Evolutionary conservation across 2,113 vertebrate genomes (phyloP), one percentile per base, ranked within the genome.

Genomic region (Tetrao urogallus): DNA sequence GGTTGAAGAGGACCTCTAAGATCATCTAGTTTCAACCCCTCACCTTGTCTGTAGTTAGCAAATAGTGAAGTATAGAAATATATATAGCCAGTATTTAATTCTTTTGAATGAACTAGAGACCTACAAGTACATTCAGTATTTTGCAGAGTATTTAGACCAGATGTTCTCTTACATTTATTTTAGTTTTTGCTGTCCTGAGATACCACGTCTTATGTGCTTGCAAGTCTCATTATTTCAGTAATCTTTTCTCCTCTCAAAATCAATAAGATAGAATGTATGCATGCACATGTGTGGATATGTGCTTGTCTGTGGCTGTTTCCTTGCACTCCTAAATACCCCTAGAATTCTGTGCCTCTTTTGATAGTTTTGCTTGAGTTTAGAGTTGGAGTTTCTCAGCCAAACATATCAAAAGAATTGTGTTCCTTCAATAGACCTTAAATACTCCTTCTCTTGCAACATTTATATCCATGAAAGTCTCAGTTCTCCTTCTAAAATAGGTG

Each of bases 181-280:
- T 69, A 61, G 76, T 66, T 66, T 10, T 28, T 86, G 15, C 22
- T 60, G 45, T 65, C 65, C 16, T 60, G 50, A 72, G 36, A n/a
- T 24, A 38, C 25, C 61, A 50, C 50, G 18, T 67, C 10, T 71
- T 64, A 45, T 18, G 17, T 48, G 58, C 19, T 54, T 42, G 22
- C 24, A 75, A 64, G 3, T 72, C 14, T 18, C 17, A 20, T 43
- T 89, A 32, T 65, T 92, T 42, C 16, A 64, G 8, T 15, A 58
- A 34, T 2, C 1, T 79, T 66, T 83, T 17, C 14, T 18, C 10
- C 38, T 81, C 24, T 22, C 27, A 43, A 3, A 2, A 32, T 32
- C 8, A 25, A 1, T 0, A 42, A 75, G 16, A 10, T 10, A 45
- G 6, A 7, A 2, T 10, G 18, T 17, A 28, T 40, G 3, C n/a